phyloP scores from a whole-genome alignment of 2,113 vertebrate genomes.

The Corythornis cristatus region DNA sequence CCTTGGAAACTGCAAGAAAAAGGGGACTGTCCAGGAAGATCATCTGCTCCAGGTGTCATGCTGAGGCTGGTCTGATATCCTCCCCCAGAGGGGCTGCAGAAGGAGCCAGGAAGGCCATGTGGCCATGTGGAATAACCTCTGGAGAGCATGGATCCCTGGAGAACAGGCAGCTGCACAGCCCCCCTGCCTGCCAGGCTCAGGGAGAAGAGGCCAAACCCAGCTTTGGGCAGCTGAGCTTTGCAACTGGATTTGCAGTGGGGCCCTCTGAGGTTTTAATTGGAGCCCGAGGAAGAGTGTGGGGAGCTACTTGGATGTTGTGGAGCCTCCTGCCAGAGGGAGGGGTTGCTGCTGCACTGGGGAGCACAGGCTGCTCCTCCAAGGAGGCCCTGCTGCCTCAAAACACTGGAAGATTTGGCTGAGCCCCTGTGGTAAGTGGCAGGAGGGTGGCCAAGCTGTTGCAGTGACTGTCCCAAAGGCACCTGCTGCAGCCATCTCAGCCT shows the following conservation, averaged over 20 bases:
- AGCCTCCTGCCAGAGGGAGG: neutral
- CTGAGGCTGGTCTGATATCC: neutral
- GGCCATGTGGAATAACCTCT: neutral
- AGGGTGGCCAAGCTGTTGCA: neutral
- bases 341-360: neutral
- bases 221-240: neutral
- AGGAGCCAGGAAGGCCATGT: neutral
- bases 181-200: neutral
- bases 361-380: neutral
- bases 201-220: neutral
- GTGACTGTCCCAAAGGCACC: neutral
- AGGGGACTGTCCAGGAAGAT: constrained; percentile 6
- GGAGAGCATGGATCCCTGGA: accelerated
- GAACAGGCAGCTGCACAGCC: neutral
- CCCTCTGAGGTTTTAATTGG: neutral
- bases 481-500: accelerated
- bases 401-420: neutral
- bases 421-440: neutral
- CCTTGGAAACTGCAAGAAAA: neutral
- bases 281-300: accelerated
- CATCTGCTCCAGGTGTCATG: neutral
- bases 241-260: neutral
- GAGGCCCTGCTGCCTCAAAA: neutral
- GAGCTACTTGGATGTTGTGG: accelerated
- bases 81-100: neutral